These are phyloP conservation scores for Arizona elegans DNA, from an alignment of 2,113 vertebrate species.

Conservation along the genomic window DNA sequence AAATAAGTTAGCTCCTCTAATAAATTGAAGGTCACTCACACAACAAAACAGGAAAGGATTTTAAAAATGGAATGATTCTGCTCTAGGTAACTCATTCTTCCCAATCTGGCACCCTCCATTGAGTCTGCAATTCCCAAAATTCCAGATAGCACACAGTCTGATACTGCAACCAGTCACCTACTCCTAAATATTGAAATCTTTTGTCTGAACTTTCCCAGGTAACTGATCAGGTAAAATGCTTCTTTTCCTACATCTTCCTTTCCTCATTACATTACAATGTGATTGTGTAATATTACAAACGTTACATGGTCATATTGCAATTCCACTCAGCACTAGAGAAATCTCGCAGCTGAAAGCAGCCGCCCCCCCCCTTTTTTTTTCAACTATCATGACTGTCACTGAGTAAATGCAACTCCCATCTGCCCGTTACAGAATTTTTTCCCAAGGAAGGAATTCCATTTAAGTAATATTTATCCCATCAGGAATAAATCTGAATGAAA, in stretches of 20 bases:
- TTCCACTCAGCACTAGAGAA: not conserved
- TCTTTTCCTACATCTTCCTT: not conserved
- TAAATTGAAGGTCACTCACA: not conserved
- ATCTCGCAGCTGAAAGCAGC: not conserved
- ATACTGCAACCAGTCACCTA: not conserved
- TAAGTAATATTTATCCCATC: not conserved
- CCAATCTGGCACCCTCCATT: not conserved
- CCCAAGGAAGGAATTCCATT: not conserved
- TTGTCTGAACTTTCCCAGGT: not conserved
- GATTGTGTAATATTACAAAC: not conserved
- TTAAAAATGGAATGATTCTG: not conserved
- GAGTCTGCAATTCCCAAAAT: not conserved
- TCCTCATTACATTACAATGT: not conserved
- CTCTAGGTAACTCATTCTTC: not conserved
- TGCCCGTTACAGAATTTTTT: not conserved
- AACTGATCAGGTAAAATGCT: not conserved
- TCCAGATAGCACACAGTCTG: not conserved
- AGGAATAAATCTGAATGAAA: not conserved
- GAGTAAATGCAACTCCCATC: not conserved
- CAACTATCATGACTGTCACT: not conserved
- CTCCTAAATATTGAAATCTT: not conserved
- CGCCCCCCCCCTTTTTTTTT: not conserved
- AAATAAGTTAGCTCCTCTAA: not conserved
- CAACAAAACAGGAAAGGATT: not conserved
- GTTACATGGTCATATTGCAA: not conserved